A percentile compares a stretch with the other conserved stretches of the same genome.
Conservation (phyloP, 2,797 vertebrate species). For the Enteromius viviparus region DNA sequence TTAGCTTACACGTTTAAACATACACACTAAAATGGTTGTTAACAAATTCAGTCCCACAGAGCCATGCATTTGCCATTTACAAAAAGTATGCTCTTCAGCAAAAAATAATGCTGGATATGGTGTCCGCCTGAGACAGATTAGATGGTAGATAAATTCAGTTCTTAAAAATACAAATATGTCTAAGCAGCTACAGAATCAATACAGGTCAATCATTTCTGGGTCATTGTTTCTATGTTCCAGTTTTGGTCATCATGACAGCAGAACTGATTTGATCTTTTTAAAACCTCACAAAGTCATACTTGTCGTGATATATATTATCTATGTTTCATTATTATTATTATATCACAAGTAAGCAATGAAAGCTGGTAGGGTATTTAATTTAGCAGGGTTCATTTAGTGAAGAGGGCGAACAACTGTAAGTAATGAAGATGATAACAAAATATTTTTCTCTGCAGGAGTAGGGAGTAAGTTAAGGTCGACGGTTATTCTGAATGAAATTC, state of each 20-base stretch:
- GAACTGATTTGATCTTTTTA: not conserved
- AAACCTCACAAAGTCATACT: not conserved
- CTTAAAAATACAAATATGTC: not conserved
- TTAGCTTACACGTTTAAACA: not conserved
- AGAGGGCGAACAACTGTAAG: not conserved
- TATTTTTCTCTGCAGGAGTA: not conserved
- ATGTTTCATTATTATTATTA: no score
- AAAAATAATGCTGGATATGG: not conserved
- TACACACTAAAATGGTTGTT: not conserved
- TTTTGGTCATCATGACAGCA: not conserved
- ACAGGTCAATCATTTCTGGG: not conserved
- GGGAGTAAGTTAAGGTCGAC: no score
- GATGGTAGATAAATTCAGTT: not conserved
- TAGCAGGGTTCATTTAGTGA: not conserved
- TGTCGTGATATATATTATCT: not conserved
- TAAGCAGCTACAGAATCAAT: not conserved
- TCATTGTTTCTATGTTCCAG: not conserved
- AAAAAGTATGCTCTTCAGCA: not conserved
- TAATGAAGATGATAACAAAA: not conserved
- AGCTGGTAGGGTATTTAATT: not conserved
- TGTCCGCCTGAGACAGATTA: not conserved
- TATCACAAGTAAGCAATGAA: not conserved
- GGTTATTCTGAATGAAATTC: not conserved
- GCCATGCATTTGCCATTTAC: not conserved
- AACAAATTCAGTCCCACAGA: not conserved